These are phyloP conservation scores for Styela clava DNA, from an alignment of 23 tunicate genomes.

Conservation along the genomic window DNA sequence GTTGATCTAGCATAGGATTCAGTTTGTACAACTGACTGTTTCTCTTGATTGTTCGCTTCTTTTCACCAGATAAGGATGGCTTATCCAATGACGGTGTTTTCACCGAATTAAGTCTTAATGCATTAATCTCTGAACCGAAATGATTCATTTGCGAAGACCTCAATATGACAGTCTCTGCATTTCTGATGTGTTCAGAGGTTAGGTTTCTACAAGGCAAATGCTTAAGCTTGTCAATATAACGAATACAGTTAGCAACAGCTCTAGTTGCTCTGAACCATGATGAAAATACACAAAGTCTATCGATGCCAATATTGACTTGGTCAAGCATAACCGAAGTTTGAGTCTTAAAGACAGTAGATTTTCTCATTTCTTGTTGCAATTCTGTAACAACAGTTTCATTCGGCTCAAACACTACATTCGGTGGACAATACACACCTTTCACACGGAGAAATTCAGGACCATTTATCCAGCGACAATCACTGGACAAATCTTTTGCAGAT, in stretches of 20 bases:
- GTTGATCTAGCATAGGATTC: background rate
- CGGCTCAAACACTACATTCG: background rate
- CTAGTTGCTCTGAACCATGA: background rate
- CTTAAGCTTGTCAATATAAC: background rate
- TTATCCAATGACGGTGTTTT: no score
- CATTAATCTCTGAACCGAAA: background rate
- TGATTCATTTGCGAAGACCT: background rate
- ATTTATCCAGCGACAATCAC: constrained; percentile 32
- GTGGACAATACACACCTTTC: background rate
- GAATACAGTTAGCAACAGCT: background rate
- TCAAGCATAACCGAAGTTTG: background rate
- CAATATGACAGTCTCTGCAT: background rate
- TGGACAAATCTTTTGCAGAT: constrained; percentile 16
- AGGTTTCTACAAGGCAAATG: background rate
- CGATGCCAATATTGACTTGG: background rate
- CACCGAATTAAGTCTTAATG: no score
- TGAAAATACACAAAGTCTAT: background rate
- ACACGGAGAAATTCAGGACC: constrained; percentile 40
- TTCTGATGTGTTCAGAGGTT: background rate
- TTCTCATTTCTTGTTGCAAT: background rate
- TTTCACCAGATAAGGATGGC: no score
- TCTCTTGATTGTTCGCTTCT: background rate
- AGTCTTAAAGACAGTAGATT: background rate
- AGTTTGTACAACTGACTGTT: background rate
- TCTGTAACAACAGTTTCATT: background rate